Evolutionary conservation across 2,888 invertebrate genomes (phyloP).

Genomic region (Zelleria hepariella): DNA sequence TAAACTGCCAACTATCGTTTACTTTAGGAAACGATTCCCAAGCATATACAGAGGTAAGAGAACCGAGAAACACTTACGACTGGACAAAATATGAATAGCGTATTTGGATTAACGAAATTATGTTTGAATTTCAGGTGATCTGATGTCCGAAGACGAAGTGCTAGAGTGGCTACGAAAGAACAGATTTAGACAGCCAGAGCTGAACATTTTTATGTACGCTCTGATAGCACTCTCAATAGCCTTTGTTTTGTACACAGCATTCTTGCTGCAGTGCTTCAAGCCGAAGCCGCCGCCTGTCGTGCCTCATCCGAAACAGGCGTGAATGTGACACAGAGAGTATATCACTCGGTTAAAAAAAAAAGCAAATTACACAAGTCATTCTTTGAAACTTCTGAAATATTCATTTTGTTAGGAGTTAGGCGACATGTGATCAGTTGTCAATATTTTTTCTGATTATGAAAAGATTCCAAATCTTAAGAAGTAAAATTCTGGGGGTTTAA

Average conservation of each 20-base stretch:
- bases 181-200: slow-evolving; percentile 91
- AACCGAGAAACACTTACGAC: background rate
- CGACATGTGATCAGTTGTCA: background rate
- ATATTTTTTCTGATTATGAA: background rate
- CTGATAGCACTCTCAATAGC: slow-evolving; percentile 87
- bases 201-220: slow-evolving; percentile 95
- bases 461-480: background rate
- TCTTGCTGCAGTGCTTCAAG: slow-evolving; percentile 91
- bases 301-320: slow-evolving; percentile 78
- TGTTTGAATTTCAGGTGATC: slow-evolving; percentile 73
- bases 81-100: background rate
- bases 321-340: slow-evolving; percentile 27
- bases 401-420: background rate
- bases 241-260: slow-evolving; percentile 91
- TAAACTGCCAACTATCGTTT: slow-evolving; percentile 91
- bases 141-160: slow-evolving; percentile 87
- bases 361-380: background rate
- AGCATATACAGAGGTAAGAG: slow-evolving; percentile 88
- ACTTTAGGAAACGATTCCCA: slow-evolving; percentile 91
- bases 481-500: background rate
- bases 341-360: background rate
- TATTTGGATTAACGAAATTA: background rate
- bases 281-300: slow-evolving; percentile 75
- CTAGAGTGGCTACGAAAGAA: slow-evolving; percentile 94
- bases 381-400: background rate